Base-by-base conservation (phyloP, 1,140 invertebrate genomes). In the Venturia canescens region DNA sequence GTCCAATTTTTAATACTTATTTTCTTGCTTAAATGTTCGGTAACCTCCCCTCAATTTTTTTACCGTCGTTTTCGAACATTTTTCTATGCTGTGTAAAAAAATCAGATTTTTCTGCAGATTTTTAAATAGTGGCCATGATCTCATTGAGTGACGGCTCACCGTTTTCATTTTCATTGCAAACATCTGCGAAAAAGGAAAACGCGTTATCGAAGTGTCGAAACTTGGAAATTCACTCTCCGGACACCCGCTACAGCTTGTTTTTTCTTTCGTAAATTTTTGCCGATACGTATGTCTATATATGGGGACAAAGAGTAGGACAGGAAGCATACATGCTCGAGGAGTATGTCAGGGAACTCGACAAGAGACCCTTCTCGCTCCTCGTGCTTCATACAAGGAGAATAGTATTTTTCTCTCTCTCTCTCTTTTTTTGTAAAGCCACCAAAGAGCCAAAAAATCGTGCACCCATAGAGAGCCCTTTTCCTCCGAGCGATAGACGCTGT, bases 331-430 rank as follows among this genome's bases (percentile, higher is more conserved):
- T 18, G 6, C 53, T 57, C 53, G 53, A 57, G 53, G 18, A 57
- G 53, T 57, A 23, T 57, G 53, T 57, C 53, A 57, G 53, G 53
- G 3, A 57, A 57, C 18, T 23, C 53, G 21, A 57, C 53, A 44
- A 44, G 38, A 44, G 38, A 18, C 53, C n/a, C 53, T 57, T 57
- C 53, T 63, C 48, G 82, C 26, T 78, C 50, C 78, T 57, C 18
- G 75, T 38, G 66, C 38, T 69, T 50, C 80, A 83, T 83, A 26
- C 67, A 29, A 31, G 5, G 15, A 69, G 26, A 16, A 29, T 69
- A 6, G 31, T 69, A 31, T 44, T 44, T 44, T 44, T 44, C 9
- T 67, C 26, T 67, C 9, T 3, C n/a, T 7, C 11, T 66, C 9
- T 67, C 4, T 67, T 70, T 70, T 71, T 38, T 71, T 38, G 18